These are phyloP conservation scores for Enteromius unitaeniatus DNA, from an alignment of 2,797 vertebrate species.

Conservation along the genomic window DNA sequence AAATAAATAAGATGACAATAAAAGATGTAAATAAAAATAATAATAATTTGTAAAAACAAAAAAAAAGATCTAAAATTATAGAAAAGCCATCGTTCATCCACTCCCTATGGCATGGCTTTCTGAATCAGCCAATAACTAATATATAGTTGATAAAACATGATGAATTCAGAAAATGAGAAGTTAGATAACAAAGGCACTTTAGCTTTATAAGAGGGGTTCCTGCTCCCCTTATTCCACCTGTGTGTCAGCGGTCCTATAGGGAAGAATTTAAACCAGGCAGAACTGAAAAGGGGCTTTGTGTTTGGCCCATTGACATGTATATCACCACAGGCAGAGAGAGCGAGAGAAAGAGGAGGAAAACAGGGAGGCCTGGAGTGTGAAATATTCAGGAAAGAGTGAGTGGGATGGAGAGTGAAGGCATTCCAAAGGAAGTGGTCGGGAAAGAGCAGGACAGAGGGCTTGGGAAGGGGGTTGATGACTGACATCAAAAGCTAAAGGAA, in stretches of 20 bases:
- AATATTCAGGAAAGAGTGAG: slow-evolving; percentile 59
- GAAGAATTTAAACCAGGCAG: slow-evolving; percentile 66
- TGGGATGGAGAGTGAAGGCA: slow-evolving; percentile 22
- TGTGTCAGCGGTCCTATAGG: slow-evolving; percentile 67
- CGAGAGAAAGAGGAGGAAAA: slow-evolving; percentile 61
- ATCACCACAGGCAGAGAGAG: slow-evolving; percentile 63
- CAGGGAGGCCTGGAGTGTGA: slow-evolving; percentile 70
- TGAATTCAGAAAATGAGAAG: slow-evolving; percentile 29
- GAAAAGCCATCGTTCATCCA: neutral
- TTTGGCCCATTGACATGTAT: slow-evolving; percentile 79
- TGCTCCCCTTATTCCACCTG: slow-evolving; percentile 69
- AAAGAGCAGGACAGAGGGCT: slow-evolving; percentile 26
- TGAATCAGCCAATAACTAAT: slow-evolving; percentile 20
- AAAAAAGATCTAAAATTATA: neutral
- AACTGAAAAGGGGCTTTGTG: slow-evolving; percentile 79
- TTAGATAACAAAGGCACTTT: slow-evolving; percentile 21
- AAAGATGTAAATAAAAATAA: neutral
- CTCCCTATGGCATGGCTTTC: neutral
- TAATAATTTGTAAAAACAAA: neutral
- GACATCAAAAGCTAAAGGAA: slow-evolving; percentile 51
- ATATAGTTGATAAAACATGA: slow-evolving; percentile 6
- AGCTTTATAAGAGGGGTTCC: slow-evolving; percentile 50
- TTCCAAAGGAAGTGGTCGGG: slow-evolving; percentile 29
- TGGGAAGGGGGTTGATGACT: slow-evolving; percentile 48
- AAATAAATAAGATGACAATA: neutral